These are phyloP conservation scores for Hypotaenidia philippensis DNA, from an alignment of 2,797 vertebrate species.

Conservation along the genomic window DNA sequence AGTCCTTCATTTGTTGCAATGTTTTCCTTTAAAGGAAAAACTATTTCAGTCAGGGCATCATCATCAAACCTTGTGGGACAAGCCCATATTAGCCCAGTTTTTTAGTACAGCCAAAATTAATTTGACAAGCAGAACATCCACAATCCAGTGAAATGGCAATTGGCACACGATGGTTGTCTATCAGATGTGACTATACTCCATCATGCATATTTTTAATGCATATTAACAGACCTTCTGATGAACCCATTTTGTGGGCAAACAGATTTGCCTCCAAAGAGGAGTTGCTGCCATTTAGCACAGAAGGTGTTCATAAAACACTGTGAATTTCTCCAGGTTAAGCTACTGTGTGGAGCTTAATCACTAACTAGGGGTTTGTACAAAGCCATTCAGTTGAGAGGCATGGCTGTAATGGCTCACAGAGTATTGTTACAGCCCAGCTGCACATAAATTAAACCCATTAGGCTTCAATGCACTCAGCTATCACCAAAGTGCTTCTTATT, in stretches of 20 bases:
- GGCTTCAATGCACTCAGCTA: constrained; percentile 2
- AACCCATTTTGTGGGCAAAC: background rate
- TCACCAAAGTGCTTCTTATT: constrained; percentile 11
- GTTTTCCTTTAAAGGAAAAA: constrained; percentile 48
- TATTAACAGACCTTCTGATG: background rate
- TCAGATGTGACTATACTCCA: background rate
- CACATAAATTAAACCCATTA: constrained; percentile 53
- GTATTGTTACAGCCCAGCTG: constrained; percentile 37
- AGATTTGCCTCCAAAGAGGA: background rate
- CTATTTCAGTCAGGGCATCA: background rate
- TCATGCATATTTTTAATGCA: background rate
- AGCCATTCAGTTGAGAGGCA: background rate
- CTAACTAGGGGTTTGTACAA: background rate
- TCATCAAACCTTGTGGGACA: background rate
- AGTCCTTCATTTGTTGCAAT: background rate
- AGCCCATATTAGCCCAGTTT: background rate
- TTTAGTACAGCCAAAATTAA: background rate
- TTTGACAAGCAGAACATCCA: background rate
- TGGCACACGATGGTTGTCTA: background rate
- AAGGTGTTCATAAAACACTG: background rate
- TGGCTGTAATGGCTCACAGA: constrained; percentile 36
- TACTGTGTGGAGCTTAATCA: background rate
- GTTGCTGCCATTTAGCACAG: background rate
- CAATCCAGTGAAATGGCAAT: background rate
- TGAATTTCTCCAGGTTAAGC: constrained; percentile 15